These are phyloP conservation scores for Ophiothrix spiculata DNA, from an alignment of 35 echinoderm and acorn worm genomes.

Conservation along the genomic window DNA sequence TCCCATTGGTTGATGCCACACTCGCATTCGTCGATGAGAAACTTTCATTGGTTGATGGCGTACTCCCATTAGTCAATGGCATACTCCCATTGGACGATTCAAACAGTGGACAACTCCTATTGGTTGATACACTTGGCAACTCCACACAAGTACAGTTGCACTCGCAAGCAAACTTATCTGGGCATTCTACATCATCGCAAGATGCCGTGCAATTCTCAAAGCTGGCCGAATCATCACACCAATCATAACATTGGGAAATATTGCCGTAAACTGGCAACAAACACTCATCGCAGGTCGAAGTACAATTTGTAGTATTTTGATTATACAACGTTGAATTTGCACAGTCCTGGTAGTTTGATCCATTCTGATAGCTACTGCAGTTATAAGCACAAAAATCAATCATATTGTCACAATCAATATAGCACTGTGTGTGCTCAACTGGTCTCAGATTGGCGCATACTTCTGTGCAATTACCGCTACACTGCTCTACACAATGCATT, in stretches of 20 bases:
- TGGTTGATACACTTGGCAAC: neutral
- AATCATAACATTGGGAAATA: neutral
- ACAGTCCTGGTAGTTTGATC: neutral
- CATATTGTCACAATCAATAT: slow-evolving; percentile 11
- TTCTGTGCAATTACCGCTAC: neutral
- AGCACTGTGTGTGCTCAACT: slow-evolving; percentile 7
- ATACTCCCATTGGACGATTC: neutral
- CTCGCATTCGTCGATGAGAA: too few relatives aligned
- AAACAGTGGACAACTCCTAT: slow-evolving; percentile 2
- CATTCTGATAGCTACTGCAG: neutral
- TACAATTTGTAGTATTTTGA: slow-evolving; percentile 16
- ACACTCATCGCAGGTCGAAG: neutral
- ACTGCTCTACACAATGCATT: neutral
- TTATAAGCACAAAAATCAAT: neutral
- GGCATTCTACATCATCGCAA: slow-evolving; percentile 11
- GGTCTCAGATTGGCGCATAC: slow-evolving; percentile 17
- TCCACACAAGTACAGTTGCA: slow-evolving; percentile 34
- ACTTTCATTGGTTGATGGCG: neutral
- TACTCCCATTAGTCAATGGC: neutral
- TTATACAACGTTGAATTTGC: too few relatives aligned
- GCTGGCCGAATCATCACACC: neutral
- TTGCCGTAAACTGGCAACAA: neutral
- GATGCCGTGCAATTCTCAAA: slow-evolving; percentile 20
- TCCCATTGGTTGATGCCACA: too few relatives aligned
- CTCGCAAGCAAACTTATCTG: neutral